A percentile compares a stretch with the other conserved stretches of the same genome.
These are phyloP conservation scores for Imbricaverruca yamaguchii DNA, from an alignment of 2,888 invertebrate species.

Conservation along the genomic window DNA sequence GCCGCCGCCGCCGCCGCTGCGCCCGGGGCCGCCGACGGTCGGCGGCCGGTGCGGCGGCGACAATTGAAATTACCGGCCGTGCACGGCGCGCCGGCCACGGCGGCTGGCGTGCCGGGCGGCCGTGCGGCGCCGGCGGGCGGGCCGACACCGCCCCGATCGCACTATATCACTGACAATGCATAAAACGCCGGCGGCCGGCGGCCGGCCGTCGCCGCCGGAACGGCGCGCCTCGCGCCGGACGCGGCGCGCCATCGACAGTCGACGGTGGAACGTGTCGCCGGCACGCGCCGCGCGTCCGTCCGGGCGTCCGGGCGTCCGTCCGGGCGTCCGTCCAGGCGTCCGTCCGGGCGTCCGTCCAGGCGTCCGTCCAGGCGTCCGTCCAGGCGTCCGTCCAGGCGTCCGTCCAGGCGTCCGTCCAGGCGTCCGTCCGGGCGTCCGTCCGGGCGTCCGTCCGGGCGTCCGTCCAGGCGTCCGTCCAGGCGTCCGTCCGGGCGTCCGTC, in stretches of 20 bases:
- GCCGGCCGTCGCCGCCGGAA: not conserved
- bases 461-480: not conserved
- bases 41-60: not conserved
- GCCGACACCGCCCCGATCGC: not conserved
- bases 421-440: not conserved
- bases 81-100: not conserved
- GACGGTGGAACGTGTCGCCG: not conserved
- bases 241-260: not conserved
- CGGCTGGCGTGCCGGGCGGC: not conserved
- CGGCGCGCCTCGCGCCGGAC: too few relatives aligned
- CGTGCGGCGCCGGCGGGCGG: not conserved
- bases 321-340: too few relatives aligned
- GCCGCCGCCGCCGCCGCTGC: not conserved
- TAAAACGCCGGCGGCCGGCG: not conserved
- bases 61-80: constrained; percentile 3
- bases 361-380: not conserved
- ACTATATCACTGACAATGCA: constrained; percentile 21
- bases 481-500: not conserved
- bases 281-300: not conserved
- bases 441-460: not conserved
- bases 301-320: not conserved
- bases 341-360: not conserved
- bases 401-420: not conserved
- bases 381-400: not conserved
- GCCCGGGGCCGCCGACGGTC: not conserved